A percentile compares a stretch with the other conserved stretches of the same genome.
These are phyloP conservation scores for Mus caroli DNA, from an alignment of 2,797 vertebrate species.

Conservation along the genomic window DNA sequence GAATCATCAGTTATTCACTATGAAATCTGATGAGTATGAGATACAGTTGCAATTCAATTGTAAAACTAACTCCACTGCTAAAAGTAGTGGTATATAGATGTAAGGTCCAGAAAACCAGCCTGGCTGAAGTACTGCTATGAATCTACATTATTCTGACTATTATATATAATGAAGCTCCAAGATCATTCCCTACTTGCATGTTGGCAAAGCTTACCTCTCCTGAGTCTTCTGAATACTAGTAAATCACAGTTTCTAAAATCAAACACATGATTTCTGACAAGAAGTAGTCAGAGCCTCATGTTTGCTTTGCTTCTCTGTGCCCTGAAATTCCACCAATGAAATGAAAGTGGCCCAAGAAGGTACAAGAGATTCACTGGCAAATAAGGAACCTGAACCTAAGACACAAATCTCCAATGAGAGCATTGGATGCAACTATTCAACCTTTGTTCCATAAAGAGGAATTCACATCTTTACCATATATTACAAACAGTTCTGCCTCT, in stretches of 20 bases:
- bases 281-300: not conserved
- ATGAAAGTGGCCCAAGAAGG: not conserved
- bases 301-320: not conserved
- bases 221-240: not conserved
- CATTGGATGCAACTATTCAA: not conserved
- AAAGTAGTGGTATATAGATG: not conserved
- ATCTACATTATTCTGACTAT: not conserved
- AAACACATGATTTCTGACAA: not conserved
- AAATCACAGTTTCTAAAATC: not conserved
- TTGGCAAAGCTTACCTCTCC: not conserved
- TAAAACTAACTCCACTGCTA: not conserved
- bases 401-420: not conserved
- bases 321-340: not conserved
- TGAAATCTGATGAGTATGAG: not conserved
- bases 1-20: not conserved
- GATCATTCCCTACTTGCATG: not conserved
- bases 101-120: not conserved
- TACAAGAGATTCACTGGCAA: not conserved
- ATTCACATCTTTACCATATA: not conserved
- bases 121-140: not conserved
- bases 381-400: not conserved
- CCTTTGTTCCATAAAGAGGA: not conserved
- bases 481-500: not conserved
- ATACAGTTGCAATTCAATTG: not conserved
- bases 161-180: not conserved